Percentiles rank a stretch among this genome's conserved stretches.
These are phyloP conservation scores for Dicyrtoma fusca DNA, from an alignment of 2,888 invertebrate species.

Conservation along the genomic window DNA sequence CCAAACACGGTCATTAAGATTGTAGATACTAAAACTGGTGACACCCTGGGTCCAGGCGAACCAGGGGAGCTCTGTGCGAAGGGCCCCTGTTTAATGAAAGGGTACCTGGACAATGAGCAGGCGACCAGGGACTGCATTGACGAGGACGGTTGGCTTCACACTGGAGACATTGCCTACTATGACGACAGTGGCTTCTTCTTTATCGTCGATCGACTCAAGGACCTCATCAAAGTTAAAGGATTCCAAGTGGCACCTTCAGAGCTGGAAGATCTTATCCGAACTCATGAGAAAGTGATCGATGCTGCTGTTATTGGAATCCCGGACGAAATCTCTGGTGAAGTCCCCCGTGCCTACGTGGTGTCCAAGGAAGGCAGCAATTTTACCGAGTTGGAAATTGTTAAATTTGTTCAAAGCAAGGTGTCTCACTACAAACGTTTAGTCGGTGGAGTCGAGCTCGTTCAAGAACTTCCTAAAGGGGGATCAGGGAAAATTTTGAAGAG, in stretches of 20 bases:
- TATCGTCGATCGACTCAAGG: conserved; percentile 77
- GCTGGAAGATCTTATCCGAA: conserved; percentile 73
- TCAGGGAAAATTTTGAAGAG: conserved; percentile 68
- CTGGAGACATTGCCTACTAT: conserved; percentile 77
- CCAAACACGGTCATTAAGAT: conserved; percentile 67
- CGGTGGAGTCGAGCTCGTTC: conserved; percentile 58
- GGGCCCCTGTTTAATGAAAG: conserved; percentile 69
- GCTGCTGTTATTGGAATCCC: conserved; percentile 83
- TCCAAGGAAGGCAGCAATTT: conserved; percentile 58
- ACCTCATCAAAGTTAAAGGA: conserved; percentile 82
- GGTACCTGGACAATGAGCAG: conserved; percentile 75
- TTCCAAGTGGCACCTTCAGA: conserved; percentile 77
- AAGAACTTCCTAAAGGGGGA: conserved; percentile 72
- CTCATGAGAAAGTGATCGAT: conserved; percentile 75
- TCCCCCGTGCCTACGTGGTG: conserved; percentile 75
- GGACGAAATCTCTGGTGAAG: conserved; percentile 71
- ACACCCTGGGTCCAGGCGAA: conserved; percentile 66
- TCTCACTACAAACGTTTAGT: conserved; percentile 77
- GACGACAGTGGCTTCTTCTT: conserved; percentile 74
- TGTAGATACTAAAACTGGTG: conserved; percentile 64
- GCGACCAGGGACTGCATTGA: conserved; percentile 75
- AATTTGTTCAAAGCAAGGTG: conserved; percentile 70
- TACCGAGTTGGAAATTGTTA: conserved; percentile 65
- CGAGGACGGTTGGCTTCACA: conserved; percentile 77
- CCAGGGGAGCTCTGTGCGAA: conserved; percentile 69